Conservation (phyloP, 2,888 invertebrate genomes). For the Dolomedes plantarius region DNA sequence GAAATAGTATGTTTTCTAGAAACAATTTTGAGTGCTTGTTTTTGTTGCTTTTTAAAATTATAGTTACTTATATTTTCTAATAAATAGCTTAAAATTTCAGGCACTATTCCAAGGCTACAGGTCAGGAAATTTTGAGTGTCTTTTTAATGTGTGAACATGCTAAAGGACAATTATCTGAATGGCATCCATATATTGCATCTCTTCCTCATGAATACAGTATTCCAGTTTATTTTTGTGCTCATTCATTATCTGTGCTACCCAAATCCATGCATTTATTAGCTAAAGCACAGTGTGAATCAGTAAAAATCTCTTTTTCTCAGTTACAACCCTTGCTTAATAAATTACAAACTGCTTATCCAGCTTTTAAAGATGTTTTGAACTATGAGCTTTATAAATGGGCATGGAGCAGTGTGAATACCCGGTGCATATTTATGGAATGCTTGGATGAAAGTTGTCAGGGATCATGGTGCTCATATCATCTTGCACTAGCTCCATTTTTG, state of each 20-base stretch:
- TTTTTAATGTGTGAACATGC: constrained; percentile 85
- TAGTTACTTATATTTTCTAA: too few species aligned
- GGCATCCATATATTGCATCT: constrained; percentile 75
- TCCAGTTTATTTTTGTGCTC: constrained; percentile 25
- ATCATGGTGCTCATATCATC: constrained; percentile 35
- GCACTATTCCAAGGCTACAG: constrained; percentile 76
- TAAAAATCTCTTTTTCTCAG: constrained; percentile 21
- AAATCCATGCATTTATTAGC: not conserved
- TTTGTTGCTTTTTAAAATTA: too few species aligned
- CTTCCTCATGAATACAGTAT: constrained; percentile 75
- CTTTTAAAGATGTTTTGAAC: constrained; percentile 79
- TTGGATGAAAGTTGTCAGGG: constrained; percentile 75
- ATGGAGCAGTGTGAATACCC: constrained; percentile 89
- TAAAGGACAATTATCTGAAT: constrained; percentile 76
- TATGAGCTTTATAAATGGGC: constrained; percentile 84
- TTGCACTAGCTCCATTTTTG: constrained; percentile 89
- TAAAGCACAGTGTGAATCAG: constrained; percentile 4
- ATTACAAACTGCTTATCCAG: constrained; percentile 78
- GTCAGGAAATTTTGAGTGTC: constrained; percentile 85
- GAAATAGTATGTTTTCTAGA: too few species aligned
- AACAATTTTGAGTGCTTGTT: too few species aligned
- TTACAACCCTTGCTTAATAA: constrained; percentile 17
- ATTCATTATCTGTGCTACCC: constrained; percentile 21
- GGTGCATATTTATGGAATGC: constrained; percentile 85
- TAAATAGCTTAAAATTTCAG: too few species aligned